Conservation (phyloP, 2,797 vertebrate species). For the Delichon dasypus region DNA sequence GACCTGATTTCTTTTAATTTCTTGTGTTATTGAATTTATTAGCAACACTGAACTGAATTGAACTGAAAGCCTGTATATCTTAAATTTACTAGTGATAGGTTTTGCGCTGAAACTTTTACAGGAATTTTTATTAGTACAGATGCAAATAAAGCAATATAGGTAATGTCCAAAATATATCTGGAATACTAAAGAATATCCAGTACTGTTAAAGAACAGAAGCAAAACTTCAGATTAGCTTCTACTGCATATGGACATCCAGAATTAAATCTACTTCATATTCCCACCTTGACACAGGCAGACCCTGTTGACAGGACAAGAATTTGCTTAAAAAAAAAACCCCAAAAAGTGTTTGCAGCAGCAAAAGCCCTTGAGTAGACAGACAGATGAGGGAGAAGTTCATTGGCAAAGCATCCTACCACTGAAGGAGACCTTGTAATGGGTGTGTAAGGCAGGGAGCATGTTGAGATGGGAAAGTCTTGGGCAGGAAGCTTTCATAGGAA, state of each 20-base stretch:
- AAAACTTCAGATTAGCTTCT: not conserved
- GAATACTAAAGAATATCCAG: not conserved
- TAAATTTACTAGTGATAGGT: not conserved
- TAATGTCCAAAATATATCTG: not conserved
- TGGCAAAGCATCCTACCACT: not conserved
- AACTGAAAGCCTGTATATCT: not conserved
- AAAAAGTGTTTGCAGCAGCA: not conserved
- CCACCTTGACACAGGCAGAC: not conserved
- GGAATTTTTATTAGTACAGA: not conserved
- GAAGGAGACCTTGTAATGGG: not conserved
- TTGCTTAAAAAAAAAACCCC: not conserved
- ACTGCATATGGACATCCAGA: not conserved
- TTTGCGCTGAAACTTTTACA: not conserved
- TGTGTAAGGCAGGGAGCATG: not conserved
- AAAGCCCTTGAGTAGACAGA: not conserved
- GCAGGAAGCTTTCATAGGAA: not conserved
- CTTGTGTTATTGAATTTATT: not conserved
- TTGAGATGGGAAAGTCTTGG: not conserved
- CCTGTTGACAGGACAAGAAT: not conserved
- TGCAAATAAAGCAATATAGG: not conserved
- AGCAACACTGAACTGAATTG: not conserved
- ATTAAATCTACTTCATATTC: not conserved
- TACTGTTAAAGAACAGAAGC: not conserved
- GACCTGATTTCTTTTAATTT: slow-evolving; percentile 43
- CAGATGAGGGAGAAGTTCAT: not conserved